Evolutionary conservation across 1,140 invertebrate genomes (phyloP).

Genomic region (Chironomus tepperi): DNA sequence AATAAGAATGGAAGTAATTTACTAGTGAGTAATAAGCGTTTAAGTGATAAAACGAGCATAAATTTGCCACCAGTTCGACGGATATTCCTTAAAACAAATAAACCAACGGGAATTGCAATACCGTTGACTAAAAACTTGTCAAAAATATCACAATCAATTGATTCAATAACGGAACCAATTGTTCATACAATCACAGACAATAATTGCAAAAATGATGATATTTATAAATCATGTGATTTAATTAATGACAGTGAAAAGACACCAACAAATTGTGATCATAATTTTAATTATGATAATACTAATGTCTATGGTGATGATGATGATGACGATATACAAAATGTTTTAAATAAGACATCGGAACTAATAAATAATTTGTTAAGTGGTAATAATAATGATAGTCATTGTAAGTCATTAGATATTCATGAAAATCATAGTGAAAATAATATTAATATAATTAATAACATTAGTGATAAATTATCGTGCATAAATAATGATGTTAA

Average conservation of each 20-base stretch:
- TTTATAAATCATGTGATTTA: not conserved
- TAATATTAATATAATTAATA: not conserved
- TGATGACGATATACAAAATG: constrained; percentile 16
- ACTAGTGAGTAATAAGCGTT: not conserved
- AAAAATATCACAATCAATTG: constrained; percentile 1
- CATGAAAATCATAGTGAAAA: constrained; percentile 3
- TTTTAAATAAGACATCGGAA: constrained; percentile 10
- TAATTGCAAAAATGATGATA: not conserved
- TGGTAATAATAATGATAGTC: constrained; percentile 19
- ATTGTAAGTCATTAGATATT: constrained; percentile 17
- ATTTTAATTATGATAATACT: constrained; percentile 15
- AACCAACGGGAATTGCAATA: not conserved
- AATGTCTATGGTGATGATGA: not conserved
- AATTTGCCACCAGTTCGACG: not conserved
- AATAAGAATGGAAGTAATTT: constrained; percentile 1
- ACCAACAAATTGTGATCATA: constrained; percentile 20
- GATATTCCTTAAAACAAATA: not conserved
- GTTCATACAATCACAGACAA: constrained; percentile 11
- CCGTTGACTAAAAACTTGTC: not conserved
- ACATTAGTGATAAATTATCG: not conserved
- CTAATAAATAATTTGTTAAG: constrained; percentile 22
- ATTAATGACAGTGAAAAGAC: constrained; percentile 17
- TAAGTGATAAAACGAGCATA: not conserved
- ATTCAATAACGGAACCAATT: not conserved
- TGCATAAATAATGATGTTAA: constrained; percentile 4